A percentile compares a stretch with the other conserved stretches of the same genome.
phyloP scores from a whole-genome alignment of 2,888 invertebrate species.

The Amphipoea oculea region DNA sequence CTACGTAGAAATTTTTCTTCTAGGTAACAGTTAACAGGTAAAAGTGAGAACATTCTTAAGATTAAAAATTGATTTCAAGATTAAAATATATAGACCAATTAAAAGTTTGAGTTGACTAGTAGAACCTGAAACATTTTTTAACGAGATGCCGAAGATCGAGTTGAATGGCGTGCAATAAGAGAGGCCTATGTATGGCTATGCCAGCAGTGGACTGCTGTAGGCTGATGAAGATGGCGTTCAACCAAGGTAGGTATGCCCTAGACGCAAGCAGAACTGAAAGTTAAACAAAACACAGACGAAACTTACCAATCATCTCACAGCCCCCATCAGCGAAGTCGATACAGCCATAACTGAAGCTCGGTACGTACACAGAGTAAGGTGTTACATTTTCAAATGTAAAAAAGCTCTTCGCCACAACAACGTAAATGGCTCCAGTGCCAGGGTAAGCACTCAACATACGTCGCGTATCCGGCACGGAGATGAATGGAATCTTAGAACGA shows the following conservation, averaged over 20 bases:
- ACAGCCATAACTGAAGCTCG: slow-evolving; percentile 92
- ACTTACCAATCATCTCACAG: slow-evolving; percentile 90
- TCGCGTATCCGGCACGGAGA: slow-evolving; percentile 72
- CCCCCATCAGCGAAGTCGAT: slow-evolving; percentile 83
- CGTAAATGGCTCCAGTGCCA: slow-evolving; percentile 91
- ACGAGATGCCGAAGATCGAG: too few relatives aligned
- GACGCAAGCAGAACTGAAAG: not conserved
- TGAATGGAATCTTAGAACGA: slow-evolving; percentile 73
- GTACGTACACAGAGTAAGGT: slow-evolving; percentile 92
- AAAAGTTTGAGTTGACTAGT: too few relatives aligned
- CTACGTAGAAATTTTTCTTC: too few relatives aligned
- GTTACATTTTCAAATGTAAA: accelerated
- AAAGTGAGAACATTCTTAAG: too few relatives aligned
- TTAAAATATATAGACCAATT: too few relatives aligned
- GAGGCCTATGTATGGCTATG: too few relatives aligned
- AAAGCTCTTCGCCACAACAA: slow-evolving; percentile 84
- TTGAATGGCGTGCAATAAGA: too few relatives aligned
- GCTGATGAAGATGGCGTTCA: not conserved
- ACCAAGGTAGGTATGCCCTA: not conserved
- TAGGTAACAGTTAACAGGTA: too few relatives aligned
- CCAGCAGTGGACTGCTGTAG: too few relatives aligned
- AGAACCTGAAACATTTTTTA: too few relatives aligned
- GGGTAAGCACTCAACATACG: slow-evolving; percentile 91
- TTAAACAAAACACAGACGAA: not conserved
- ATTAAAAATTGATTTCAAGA: too few relatives aligned